Percentiles rank a stretch among this genome's conserved stretches.
phyloP scores from a whole-genome alignment of 2,113 vertebrate genomes.

The Caloenas nicobarica region DNA sequence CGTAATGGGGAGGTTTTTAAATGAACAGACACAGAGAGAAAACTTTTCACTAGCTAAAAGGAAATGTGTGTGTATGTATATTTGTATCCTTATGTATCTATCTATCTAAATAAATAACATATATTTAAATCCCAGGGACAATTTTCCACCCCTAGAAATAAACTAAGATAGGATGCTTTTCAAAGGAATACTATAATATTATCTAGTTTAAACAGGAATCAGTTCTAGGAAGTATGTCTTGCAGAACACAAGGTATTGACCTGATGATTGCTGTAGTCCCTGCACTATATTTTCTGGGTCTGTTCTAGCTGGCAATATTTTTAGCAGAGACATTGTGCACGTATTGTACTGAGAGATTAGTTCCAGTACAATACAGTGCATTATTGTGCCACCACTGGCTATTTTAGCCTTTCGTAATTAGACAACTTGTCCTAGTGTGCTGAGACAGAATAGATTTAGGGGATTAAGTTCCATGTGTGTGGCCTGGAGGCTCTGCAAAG shows the following conservation, averaged over 20 bases:
- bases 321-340: background rate
- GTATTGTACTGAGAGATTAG: conserved; percentile 7
- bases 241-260: background rate
- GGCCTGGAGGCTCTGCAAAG: conserved; percentile 27
- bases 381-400: background rate
- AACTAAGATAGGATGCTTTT: background rate
- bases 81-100: background rate
- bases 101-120: background rate
- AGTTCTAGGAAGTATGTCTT: background rate
- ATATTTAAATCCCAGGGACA: background rate
- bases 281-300: background rate
- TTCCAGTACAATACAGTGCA: background rate
- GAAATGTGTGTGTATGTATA: accelerated
- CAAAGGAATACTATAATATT: background rate
- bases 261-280: background rate
- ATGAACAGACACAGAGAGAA: background rate
- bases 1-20: background rate
- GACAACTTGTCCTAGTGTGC: background rate
- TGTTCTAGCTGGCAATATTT: background rate
- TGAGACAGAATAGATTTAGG: conserved; percentile 41
- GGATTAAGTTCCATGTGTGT: conserved; percentile 41
- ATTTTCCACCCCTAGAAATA: background rate
- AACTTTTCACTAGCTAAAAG: background rate
- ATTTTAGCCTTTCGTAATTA: conserved; percentile 26
- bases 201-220: background rate